Evolutionary conservation across 2,888 invertebrate species (phyloP), one percentile per base, ranked within the genome.

Genomic region (Aspidapion aeneum): DNA sequence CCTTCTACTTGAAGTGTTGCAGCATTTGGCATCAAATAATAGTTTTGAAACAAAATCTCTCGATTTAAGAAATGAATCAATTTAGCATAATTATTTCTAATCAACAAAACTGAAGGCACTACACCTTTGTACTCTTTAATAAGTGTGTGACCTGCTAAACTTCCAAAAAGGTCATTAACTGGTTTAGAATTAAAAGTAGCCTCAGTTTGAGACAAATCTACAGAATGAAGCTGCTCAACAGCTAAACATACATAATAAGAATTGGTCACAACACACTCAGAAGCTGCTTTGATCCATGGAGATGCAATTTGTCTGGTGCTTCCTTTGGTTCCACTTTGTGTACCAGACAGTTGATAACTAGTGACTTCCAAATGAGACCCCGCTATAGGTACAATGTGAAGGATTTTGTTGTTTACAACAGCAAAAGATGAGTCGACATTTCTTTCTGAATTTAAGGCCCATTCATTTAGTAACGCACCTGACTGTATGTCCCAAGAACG

Each of bases 401-500:
- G 82, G 16, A 90, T 75, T 72, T 85, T 75, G 7, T 83, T 82
- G 59, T 85, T 82, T 59, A 83, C 80, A 62, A 87, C 85, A 84
- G 71, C 69, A 71, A 69, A 74, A 64, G 73, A 69, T 55, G 84
- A 80, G 0, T 84, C 82, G 16, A 63, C 55, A 50, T 59, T 59
- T 63, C 70, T 69, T 52, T 79, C 78, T 2, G 71, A 69, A 57
- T 71, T 66, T n/a, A 88, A 71, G 0, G 86, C 86, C 93, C 93
- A 93, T 77, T 93, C 92, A 82, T 87, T 89, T n/a, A 88, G 78
- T 1, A 92, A 81, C 51, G 87, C 78, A 74, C 92, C 94, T 69
- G 87, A 86, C 48, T 85, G 84, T 3, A 88, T 79, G 74, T 93
- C 91, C 93, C 94, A 95, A 35, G 89, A 90, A 66, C 94, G 83